Evolutionary conservation across 2,113 vertebrate species (phyloP), one percentile per base, ranked within the genome.

Genomic region (Zingel zingel): DNA sequence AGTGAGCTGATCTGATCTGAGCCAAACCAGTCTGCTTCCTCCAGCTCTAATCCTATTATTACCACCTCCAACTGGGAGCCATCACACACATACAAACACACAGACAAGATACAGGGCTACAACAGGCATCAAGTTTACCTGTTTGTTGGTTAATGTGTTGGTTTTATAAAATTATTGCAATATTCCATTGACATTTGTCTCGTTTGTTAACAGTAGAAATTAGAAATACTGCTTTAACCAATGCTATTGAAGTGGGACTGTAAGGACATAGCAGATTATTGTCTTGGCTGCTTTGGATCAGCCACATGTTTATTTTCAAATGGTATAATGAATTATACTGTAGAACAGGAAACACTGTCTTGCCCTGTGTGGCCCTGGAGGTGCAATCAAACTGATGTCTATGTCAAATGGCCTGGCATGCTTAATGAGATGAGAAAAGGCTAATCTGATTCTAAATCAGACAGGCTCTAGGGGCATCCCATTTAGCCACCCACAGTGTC

Each of bases 351-450:
- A 68, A 58, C 25, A 15, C 11, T 36, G 54, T 73, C 82, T 64
- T 57, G 58, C 23, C 50, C 65, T 43, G 36, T 48, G 48, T 68
- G 75, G 85, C 70, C 75, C 88, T 86, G 56, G 72, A 86, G 89
- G 82, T 72, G 72, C 56, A 73, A 56, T 51, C 81, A 86, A 77
- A 84, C 62, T 80, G 86, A 92, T 88, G 88, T 79, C 87, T 82
- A 57, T 93, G 86, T 90, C 88, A 86, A 91, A 87, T 67, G 74
- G 74, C 62, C 67, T 84, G 83, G 77, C 85, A 87, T 71, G 62
- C 79, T 91, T 91, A 92, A 92, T 90, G 90, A 91, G 84, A 88
- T 84, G 83, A 92, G 78, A 83, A 88, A 93, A 89, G 78, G 88
- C 81, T 91, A 91, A 93, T 92, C 85, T 86, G 84, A 88, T 91